Evolutionary conservation across 2,888 invertebrate genomes (phyloP).

Genomic region (Herminia tarsipennalis): DNA sequence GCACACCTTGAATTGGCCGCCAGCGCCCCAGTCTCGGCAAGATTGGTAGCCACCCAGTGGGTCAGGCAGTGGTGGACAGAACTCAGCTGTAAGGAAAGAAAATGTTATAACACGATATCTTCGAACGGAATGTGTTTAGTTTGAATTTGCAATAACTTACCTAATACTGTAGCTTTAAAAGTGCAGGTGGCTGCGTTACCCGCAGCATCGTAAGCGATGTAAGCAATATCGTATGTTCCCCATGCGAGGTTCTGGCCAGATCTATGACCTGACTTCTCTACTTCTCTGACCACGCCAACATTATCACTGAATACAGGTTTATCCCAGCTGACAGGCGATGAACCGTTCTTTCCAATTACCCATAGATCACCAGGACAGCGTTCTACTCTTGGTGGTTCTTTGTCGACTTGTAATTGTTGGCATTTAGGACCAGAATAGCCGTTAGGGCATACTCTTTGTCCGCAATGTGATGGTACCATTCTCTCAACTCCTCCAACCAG

Average conservation of each 20-base stretch:
- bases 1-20: constrained; percentile 97
- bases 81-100: constrained; percentile 88
- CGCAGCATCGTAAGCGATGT: constrained; percentile 96
- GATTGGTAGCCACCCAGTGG: constrained; percentile 96
- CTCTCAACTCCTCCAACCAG: constrained; percentile 95
- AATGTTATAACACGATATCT: background rate
- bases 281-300: constrained; percentile 91
- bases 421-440: constrained; percentile 95
- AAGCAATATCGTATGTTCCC: constrained; percentile 97
- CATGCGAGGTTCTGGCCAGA: constrained; percentile 95
- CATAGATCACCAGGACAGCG: constrained; percentile 97
- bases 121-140: background rate
- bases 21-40: constrained; percentile 98
- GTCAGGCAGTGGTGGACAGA: constrained; percentile 95
- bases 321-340: constrained; percentile 96
- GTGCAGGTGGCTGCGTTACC: constrained; percentile 96
- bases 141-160: constrained; percentile 84
- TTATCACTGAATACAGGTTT: constrained; percentile 96
- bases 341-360: constrained; percentile 97
- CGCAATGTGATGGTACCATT: constrained; percentile 96
- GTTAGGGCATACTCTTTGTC: constrained; percentile 94
- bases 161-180: constrained; percentile 95
- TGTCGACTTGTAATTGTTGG: constrained; percentile 93
- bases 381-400: constrained; percentile 93
- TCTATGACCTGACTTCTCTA: constrained; percentile 94